Base-by-base conservation (phyloP, 2,113 vertebrate genomes). In the human region DNA sequence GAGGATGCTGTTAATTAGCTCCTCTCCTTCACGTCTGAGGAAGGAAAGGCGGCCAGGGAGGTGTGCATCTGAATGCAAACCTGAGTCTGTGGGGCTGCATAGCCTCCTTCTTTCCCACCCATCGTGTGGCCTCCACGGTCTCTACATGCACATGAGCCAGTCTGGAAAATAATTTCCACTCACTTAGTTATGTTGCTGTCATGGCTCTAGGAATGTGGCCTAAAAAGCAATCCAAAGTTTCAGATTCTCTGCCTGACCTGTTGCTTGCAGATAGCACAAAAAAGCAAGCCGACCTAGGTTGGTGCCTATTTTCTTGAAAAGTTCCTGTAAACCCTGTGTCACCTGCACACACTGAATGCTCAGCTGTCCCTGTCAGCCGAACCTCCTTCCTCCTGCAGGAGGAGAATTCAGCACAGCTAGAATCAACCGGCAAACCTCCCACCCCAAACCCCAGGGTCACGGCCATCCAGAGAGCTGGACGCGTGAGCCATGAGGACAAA, bases 401-500 rank as follows among this genome's bases (percentile, higher is more conserved):
- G 23, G 68, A 25, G 57, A 96, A 76, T 45, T 16, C 38, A 3
- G 16, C 43, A 61, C 73, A 12, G 70, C 88, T 40, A 22, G 23
- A 61, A 64, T 55, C 57, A 43, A 94, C 76, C 55, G 88, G 48
- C 73, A 0, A 0, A 73, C 8, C 25, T 14, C 73, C 73, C 50
- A 20, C 48, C 52, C 20, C 9, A 55, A 13, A 50, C 43, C 75
- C 79, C 50, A 76, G 91, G 94, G 66, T 93, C 97, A 76, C 43
- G 20, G 13, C 84, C 94, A 73, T 70, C 50, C 70, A 89, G 91
- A 78, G 27, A 78, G 81, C 4, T 9, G 12, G 64, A 38, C 8
- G 3, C 40, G 64, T 30, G 73, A 96, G 72, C 70, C 64, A 55
- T 18, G 78, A 89, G 91, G 88, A 97, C 61, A 98, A 97, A 98